Base-by-base conservation (phyloP, 2,113 vertebrate genomes). In the Aphyosemion australe region DNA sequence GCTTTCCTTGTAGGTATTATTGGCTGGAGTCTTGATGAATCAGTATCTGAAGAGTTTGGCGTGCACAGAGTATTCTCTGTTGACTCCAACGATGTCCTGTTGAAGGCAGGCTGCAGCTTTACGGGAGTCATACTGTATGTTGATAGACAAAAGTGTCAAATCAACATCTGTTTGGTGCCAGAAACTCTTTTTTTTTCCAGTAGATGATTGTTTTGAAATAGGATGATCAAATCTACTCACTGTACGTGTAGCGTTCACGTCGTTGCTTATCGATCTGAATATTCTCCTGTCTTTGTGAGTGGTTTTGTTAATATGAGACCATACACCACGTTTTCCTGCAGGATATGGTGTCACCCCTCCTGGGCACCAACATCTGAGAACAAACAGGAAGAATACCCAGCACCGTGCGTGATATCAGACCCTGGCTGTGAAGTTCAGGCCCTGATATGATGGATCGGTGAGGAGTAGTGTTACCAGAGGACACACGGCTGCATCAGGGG, bases 401-500 rank as follows among this genome's bases (percentile, higher is more conserved):
- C 52, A 32, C 21, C 57, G 18, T 41, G 68, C 34, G 72, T 20
- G 70, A 76, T 62, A 74, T 71, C 42, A 65, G 32, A 61, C 43
- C 39, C 59, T 46, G 57, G 45, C 55, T 48, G 61, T 5, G 7
- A 31, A 81, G 68, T 53, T 20, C 66, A 58, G 48, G 12, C 45
- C 48, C 49, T 32, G 53, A 74, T 68, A 55, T 60, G 57, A 74
- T 74, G 75, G 69, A 63, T 52, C 51, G 45, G 47, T 26, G 47
- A 39, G 69, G 50, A 73, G 50, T 83, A 15, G 45, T 71, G 66
- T 81, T 86, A 79, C 75, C 70, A 52, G 67, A 60, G 62, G 68
- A 50, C 73, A 78, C 75, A 74, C 76, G n/a, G 56, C 83, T 74
- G 37, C 65, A 79, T 65, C 69, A 68, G 43, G 73, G 58, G 53